Evolutionary conservation across 2,888 invertebrate species (phyloP), one percentile per base, ranked within the genome.

Genomic region (Sphaerophoria taeniata): DNA sequence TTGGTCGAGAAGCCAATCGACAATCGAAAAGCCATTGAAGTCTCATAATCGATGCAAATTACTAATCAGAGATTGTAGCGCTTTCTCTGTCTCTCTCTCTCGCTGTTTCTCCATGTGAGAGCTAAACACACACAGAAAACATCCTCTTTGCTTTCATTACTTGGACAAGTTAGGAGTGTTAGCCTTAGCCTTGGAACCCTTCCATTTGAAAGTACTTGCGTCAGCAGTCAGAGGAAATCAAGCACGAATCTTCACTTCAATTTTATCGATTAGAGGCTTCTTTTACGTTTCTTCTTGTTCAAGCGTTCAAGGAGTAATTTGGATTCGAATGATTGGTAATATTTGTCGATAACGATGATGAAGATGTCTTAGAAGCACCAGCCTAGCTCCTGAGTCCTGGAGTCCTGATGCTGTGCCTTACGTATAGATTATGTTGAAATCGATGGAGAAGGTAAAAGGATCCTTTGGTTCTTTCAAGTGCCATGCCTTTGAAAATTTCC

Each of bases 31-130:
- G 51, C 63, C 75, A 81, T 75, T 60, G 82, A 73, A 34, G 43
- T 6, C 70, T 70, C 65, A 79, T 84, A 79, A 79, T 76, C 67
- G 71, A 84, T 84, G 84, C 84, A 84, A 84, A 84, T 84, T 84
- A 76, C 84, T 72, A 79, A 84, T 79, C 84, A 79, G 79, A 84
- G 53, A 77, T 53, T 24, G 24, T 24, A 24, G 24, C 24, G 39
- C 43, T 43, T 51, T 24, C 55, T 71, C 69, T 53, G 24, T 47
- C 51, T 36, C 65, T 47, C 49, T 6, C 9, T 9, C 39, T 39
- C 39, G 1, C 39, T 6, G 6, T 9, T 6, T 43, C 43, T 4
- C 12, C 43, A 9, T 43, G 9, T 43, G 9, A 9, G 43, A 9
- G 39, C 39, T 24, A 2, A 24, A 24, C 24, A 24, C 24, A 24